Base-by-base conservation (phyloP, 1,140 invertebrate species). In the Drosophila willistoni region DNA sequence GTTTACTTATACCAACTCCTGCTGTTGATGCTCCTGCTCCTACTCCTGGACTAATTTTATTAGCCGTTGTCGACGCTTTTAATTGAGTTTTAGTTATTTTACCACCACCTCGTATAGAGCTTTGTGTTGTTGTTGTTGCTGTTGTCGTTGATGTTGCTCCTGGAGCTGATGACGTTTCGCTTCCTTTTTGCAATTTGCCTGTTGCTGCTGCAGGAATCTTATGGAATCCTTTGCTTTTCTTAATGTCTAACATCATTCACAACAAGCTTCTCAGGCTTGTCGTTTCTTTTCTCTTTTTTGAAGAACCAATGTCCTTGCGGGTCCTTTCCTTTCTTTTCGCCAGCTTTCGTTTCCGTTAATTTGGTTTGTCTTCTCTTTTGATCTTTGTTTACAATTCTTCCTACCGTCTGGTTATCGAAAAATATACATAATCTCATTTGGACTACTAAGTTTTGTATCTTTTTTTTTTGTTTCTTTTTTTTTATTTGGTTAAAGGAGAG, bases 161-260 rank as follows among this genome's bases (percentile, higher is more conserved):
- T 73, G 51, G 25, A n/a, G 69, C 47, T 33, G 77, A 13, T 17
- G 70, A 19, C 13, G 29, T 68, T 59, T 68, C 66, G 57, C 13
- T 39, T 73, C 74, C 56, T 25, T 61, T 63, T 69, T 84, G 84
- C 66, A 71, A 67, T 81, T 90, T 89, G 29, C 77, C 75, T 65
- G 74, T 60, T 84, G 84, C 84, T 29, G 80, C 75, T 65, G 77
- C 64, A 81, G 84, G 85, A 81, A 84, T 81, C 74, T 89, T 89
- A 56, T 89, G 84, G 74, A 84, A 89, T 77, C 84, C 84, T 84
- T 77, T 89, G 62, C 44, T 79, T 61, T 89, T 89, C 85, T 90
- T 89, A 78, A 90, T 73, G 71, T 89, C 84, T 90, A 89, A 90
- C 84, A 89, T 89, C 67, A 90, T 89, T 89, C 74, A 51, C 44